phyloP scores from a whole-genome alignment of 2,113 vertebrate genomes.

The Chinchilla lanigera region DNA sequence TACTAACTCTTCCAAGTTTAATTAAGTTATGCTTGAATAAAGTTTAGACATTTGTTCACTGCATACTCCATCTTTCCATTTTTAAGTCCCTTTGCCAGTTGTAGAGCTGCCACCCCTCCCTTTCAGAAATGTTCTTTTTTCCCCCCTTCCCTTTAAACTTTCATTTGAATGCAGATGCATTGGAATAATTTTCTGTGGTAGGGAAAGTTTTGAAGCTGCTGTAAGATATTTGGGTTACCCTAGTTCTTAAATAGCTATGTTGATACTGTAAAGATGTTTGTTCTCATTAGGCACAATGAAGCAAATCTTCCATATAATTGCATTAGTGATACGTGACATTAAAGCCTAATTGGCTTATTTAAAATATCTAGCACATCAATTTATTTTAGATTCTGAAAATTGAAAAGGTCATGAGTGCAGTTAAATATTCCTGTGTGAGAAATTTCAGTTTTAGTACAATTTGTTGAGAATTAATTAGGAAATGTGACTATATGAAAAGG shows the following conservation, averaged over 20 bases:
- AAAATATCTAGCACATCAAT: constrained; percentile 86
- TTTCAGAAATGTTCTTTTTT: neutral
- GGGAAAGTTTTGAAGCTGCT: constrained; percentile 45
- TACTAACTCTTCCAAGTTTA: constrained; percentile 10
- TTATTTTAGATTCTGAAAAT: constrained; percentile 87
- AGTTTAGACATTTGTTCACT: neutral
- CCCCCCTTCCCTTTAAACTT: neutral
- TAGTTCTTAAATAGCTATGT: constrained; percentile 82
- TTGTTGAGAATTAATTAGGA: constrained; percentile 89
- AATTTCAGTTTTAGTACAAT: constrained; percentile 87
- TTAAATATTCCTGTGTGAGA: constrained; percentile 88
- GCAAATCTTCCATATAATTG: constrained; percentile 88
- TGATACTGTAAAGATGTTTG: constrained; percentile 86
- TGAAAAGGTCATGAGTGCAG: constrained; percentile 87
- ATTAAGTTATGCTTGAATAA: constrained; percentile 13
- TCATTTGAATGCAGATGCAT: constrained; percentile 9
- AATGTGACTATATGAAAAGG: constrained; percentile 77
- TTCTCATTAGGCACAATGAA: constrained; percentile 87
- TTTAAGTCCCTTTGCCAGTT: neutral
- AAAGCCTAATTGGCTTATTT: constrained; percentile 88
- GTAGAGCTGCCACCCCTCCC: neutral
- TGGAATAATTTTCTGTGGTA: neutral
- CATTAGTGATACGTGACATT: constrained; percentile 88
- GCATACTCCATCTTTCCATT: neutral
- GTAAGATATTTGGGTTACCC: constrained; percentile 44